Evolutionary conservation across 2,113 vertebrate genomes (phyloP), one percentile per base, ranked within the genome.

Genomic region (Oncorhynchus keta): DNA sequence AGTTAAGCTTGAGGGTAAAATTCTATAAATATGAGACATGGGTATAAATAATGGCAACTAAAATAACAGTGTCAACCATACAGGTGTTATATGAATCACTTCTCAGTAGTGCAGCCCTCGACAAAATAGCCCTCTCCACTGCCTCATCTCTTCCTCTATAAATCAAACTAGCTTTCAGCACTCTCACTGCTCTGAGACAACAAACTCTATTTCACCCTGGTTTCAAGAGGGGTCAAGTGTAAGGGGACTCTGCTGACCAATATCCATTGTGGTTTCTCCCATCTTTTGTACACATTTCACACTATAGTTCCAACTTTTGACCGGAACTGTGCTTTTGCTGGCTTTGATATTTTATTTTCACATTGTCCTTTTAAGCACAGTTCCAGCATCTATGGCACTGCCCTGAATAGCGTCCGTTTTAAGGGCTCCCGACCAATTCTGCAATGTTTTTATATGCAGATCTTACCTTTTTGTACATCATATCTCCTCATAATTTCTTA

Each of bases 21-120:
- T 28, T 66, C 26, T 78, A 80, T 74, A 75, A 83, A 68, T 61
- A 77, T 71, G 6, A 75, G 20, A 1, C 1, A 16, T 51, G 49
- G 51, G 20, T 24, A n/a, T 9, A 30, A 73, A 70, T 51, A 12
- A 75, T 57, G 84, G 84, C 88, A 88, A 81, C 14, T 76, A 79
- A 73, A 90, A 71, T 82, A 76, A 35, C 5, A 6, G 20, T 35
- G 66, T 12, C 39, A 24, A 14, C 26, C 71, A 61, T 73, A 70
- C 45, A 79, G 76, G 71, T 80, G 78, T 77, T 48, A 74, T 30
- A 77, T 76, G 11, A 69, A 76, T 78, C 75, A 79, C 77, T 76
- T 84, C 49, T 66, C 70, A 66, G 51, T 55, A 51, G 16, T 74
- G 77, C 45, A 51, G 61, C 48, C 28, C 61, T 57, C 57, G 32